Evolutionary conservation across 2,888 invertebrate genomes (phyloP).

Genomic region (Furcula furcula): DNA sequence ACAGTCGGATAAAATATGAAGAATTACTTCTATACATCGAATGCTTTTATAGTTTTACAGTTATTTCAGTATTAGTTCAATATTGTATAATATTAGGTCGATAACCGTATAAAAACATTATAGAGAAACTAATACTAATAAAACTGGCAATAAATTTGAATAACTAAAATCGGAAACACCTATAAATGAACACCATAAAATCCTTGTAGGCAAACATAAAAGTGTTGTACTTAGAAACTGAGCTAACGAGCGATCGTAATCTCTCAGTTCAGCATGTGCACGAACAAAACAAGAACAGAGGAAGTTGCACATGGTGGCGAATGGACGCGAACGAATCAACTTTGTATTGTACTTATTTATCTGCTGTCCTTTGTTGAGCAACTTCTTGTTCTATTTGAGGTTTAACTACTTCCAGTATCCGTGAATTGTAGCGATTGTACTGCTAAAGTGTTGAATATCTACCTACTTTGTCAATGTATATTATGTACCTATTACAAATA

Average conservation of each 20-base stretch:
- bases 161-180: background rate
- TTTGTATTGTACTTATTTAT: conserved; percentile 7
- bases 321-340: background rate
- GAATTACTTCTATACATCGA: too few relatives aligned
- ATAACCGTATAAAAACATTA: too few relatives aligned
- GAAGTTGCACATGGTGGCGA: conserved; percentile 46
- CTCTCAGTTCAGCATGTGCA: conserved; percentile 41
- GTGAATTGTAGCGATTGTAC: too few relatives aligned
- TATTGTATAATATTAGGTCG: too few relatives aligned
- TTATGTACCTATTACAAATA: too few relatives aligned
- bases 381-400: conserved; percentile 1
- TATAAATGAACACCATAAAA: background rate
- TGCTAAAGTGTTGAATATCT: too few relatives aligned
- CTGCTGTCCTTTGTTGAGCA: conserved; percentile 9
- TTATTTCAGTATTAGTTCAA: too few relatives aligned
- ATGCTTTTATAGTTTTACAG: too few relatives aligned
- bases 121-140: too few relatives aligned
- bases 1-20: too few relatives aligned
- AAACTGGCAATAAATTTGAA: background rate
- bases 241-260: conserved; percentile 36
- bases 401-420: too few relatives aligned
- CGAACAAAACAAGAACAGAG: conserved; percentile 40
- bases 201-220: conserved; percentile 16
- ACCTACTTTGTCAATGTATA: too few relatives aligned
- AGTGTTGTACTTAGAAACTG: conserved; percentile 24